These are phyloP conservation scores for Phortica okadai DNA, from an alignment of 2,888 invertebrate species.

Conservation along the genomic window DNA sequence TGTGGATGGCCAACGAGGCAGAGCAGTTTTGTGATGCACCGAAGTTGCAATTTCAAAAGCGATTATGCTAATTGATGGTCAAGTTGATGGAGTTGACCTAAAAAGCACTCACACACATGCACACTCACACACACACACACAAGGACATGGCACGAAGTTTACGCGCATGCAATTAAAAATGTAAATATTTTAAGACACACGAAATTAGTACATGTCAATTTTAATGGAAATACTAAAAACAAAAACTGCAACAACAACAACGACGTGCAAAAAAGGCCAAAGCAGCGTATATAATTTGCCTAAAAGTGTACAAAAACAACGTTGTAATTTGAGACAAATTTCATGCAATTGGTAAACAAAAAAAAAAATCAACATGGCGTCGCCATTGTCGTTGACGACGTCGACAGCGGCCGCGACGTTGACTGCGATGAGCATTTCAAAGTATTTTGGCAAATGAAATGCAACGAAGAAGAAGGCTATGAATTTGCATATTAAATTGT, in stretches of 20 bases:
- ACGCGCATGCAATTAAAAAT: conserved; percentile 47
- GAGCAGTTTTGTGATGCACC: neutral
- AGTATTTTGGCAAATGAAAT: conserved; percentile 44
- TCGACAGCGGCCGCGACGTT: neutral
- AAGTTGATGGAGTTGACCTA: conserved; percentile 42
- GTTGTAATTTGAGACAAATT: conserved; percentile 18
- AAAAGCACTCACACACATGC: conserved; percentile 13
- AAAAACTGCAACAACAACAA: neutral
- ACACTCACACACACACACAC: conserved; percentile 20
- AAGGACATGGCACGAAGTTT: conserved; percentile 15
- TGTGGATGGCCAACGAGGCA: neutral
- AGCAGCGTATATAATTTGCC: neutral
- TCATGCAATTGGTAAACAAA: neutral
- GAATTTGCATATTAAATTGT: conserved; percentile 63
- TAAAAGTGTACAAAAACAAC: neutral
- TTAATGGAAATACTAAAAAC: conserved; percentile 48
- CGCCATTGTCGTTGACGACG: conserved; percentile 11
- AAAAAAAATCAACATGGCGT: neutral
- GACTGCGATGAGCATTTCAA: neutral
- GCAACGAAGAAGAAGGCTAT: neutral
- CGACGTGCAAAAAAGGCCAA: neutral
- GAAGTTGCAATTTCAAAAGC: conserved; percentile 64
- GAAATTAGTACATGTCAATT: conserved; percentile 54
- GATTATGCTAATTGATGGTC: conserved; percentile 71
- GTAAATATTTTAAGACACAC: conserved; percentile 46